Evolutionary conservation across 1,140 invertebrate genomes (phyloP).

Genomic region (Polypedilum pembai): DNA sequence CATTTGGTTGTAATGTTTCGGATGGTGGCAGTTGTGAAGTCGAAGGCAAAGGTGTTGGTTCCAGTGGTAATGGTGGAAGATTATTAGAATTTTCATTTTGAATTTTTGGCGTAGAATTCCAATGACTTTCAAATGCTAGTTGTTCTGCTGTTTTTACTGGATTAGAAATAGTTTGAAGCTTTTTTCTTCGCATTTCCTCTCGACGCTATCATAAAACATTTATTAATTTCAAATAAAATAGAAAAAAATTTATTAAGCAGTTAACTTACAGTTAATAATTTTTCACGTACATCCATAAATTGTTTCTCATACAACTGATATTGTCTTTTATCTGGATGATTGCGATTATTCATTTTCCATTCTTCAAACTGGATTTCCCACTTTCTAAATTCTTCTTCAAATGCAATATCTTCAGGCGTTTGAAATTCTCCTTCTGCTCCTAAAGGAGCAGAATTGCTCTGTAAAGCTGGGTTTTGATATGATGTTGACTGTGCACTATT

Average conservation of each 20-base stretch:
- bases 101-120: no score
- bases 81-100: no score
- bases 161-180: neutral
- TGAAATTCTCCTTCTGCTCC: neutral
- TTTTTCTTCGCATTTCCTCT: no score
- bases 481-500: constrained; percentile 32
- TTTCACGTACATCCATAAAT: constrained; percentile 69
- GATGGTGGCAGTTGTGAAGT: neutral
- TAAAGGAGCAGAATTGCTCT: constrained; percentile 33
- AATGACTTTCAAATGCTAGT: neutral
- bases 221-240: no score
- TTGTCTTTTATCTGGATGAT: constrained; percentile 76
- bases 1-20: neutral
- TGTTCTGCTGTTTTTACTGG: neutral
- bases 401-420: constrained; percentile 63
- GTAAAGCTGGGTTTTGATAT: constrained; percentile 41
- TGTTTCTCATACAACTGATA: constrained; percentile 75
- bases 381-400: constrained; percentile 72
- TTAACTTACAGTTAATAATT: constrained; percentile 66
- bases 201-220: no score
- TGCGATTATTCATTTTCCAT: constrained; percentile 75
- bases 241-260: constrained; percentile 35
- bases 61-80: no score
- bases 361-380: constrained; percentile 79
- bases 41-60: no score